phyloP scores from a whole-genome alignment of 2,888 invertebrate species.

The Anaspis maculata region DNA sequence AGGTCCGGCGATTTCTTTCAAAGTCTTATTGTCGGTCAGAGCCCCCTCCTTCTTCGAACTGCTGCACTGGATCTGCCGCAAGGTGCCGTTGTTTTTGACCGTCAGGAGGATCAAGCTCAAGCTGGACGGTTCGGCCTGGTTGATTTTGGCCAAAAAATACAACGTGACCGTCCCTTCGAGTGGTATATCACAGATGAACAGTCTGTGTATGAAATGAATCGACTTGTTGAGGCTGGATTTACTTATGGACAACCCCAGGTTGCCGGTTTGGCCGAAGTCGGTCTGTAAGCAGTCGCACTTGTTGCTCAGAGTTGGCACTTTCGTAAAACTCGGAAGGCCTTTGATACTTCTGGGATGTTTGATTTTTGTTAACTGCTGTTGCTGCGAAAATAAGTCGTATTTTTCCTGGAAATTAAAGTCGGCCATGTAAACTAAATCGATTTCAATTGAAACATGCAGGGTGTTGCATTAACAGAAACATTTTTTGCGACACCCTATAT shows the following conservation, averaged over 20 bases:
- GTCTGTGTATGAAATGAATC: constrained; percentile 27
- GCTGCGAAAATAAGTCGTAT: constrained; percentile 35
- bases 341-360: constrained; percentile 24
- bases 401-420: constrained; percentile 25
- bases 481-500: too few relatives aligned
- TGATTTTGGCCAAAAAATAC: constrained; percentile 27
- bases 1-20: too few relatives aligned
- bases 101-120: constrained; percentile 26
- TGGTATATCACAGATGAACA: constrained; percentile 34
- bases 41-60: constrained; percentile 14
- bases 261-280: constrained; percentile 20
- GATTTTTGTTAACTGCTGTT: constrained; percentile 32
- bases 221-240: constrained; percentile 20
- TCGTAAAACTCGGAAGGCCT: constrained; percentile 17
- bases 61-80: constrained; percentile 26
- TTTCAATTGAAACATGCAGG: too few relatives aligned
- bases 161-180: constrained; percentile 25
- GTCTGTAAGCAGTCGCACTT: constrained; percentile 33
- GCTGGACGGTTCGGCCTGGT: constrained; percentile 1
- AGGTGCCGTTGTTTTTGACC: constrained; percentile 22
- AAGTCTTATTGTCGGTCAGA: constrained; percentile 19
- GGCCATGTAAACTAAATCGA: too few relatives aligned
- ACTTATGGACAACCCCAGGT: constrained; percentile 30
- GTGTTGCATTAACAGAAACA: too few relatives aligned
- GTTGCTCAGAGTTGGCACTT: constrained; percentile 22